Evolutionary conservation across 2,888 invertebrate species (phyloP).

Genomic region (Drosophila koepferae): DNA sequence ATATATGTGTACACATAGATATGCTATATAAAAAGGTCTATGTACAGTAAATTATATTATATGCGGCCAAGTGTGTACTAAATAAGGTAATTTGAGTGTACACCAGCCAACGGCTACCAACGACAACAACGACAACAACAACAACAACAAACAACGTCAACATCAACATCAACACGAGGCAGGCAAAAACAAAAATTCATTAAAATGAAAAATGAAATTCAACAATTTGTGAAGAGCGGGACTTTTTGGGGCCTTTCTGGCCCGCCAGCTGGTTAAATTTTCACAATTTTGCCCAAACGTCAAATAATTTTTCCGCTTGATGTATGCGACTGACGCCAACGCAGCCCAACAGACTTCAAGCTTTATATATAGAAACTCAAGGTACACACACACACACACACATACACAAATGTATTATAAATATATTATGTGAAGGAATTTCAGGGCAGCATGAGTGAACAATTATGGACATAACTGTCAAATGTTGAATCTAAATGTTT

Average conservation of each 20-base stretch:
- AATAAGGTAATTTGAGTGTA: conserved; percentile 83
- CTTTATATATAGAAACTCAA: conserved; percentile 28
- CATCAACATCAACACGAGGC: conserved; percentile 35
- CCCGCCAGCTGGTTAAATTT: conserved; percentile 52
- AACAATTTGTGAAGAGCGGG: conserved; percentile 72
- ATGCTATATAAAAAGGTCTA: conserved; percentile 67
- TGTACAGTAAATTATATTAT: conserved; percentile 82
- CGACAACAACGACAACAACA: conserved; percentile 44
- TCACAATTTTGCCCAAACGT: conserved; percentile 60
- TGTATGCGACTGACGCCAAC: conserved; percentile 46
- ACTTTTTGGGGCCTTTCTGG: conserved; percentile 21
- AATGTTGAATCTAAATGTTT: conserved; percentile 28
- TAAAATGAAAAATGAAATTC: conserved; percentile 82
- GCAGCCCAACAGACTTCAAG: conserved; percentile 6
- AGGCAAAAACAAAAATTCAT: conserved; percentile 73
- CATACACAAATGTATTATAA: background rate
- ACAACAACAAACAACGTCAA: conserved; percentile 35
- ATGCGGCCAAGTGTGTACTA: conserved; percentile 75
- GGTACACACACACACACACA: background rate
- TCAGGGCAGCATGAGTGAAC: background rate
- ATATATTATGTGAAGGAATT: background rate
- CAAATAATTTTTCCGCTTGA: conserved; percentile 69
- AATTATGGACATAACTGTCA: conserved; percentile 4
- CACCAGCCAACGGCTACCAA: conserved; percentile 55
- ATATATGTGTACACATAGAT: conserved; percentile 14